Base-by-base conservation (phyloP, 2,888 invertebrate species). In the Hypercompe scribonia region DNA sequence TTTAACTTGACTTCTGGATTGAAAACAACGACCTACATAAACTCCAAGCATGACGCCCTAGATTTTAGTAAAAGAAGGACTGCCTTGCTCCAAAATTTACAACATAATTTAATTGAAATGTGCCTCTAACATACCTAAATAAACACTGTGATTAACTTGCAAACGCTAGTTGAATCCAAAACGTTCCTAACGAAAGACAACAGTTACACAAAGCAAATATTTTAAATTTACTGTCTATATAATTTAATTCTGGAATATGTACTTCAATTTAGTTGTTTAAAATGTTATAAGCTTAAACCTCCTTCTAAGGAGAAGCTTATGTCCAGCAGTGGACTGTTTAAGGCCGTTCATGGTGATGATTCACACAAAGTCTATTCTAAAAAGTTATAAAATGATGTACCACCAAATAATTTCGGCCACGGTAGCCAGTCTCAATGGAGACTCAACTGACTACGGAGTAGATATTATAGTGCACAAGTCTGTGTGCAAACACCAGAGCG, bases 51-150 rank as follows among this genome's bases (percentile, higher is more conserved):
- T 58, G 8, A 68, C 33, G 33, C 66, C 34, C 24, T 11, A 13
- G 33, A 10, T 5, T 33, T 13, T 50, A 50, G 42, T 4, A 21
- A 21, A n/a, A 36, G 58, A 50, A 28, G 15, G 36, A 36, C 33
- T 68, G 54, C 46, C 36, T 36, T 28, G 33, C 54, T 54, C 34
- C 15, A 34, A 33, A 54, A 66, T 66, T 0, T 65, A 33, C 54
- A 34, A 50, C 33, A n/a, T 65, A 79, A 71, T 74, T 39, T 46
- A 71, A 75, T 79, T 73, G 65, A 13, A 21, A 68, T 74, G 31
- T 31, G 65, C 50, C n/a, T 75, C n/a, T 63, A 36, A 33, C 65
- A 71, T 77, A 39, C 66, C 68, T 67, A 67, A 75, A 67, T 63
- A 70, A 73, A 72, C 28, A 68, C 39, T 31, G 3, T 21, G 34